These are phyloP conservation scores for Trichogramma evanescens DNA, from an alignment of 2,888 invertebrate species.

Conservation along the genomic window DNA sequence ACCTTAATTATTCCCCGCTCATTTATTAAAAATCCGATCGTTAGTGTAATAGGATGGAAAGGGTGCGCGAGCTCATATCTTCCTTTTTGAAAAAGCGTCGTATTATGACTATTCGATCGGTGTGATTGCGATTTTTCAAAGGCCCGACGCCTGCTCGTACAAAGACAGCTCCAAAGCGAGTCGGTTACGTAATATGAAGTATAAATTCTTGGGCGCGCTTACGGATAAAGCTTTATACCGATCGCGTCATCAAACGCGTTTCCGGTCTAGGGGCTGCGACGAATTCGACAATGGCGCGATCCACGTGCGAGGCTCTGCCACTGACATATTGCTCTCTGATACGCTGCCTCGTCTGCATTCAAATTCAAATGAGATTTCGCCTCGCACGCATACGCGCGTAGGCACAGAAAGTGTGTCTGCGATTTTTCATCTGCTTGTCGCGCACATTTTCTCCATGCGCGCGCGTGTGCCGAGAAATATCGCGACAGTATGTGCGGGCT, in stretches of 20 bases:
- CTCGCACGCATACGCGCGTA: slow-evolving; percentile 30
- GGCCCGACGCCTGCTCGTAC: neutral
- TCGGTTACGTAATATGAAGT: neutral
- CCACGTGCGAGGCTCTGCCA: slow-evolving; percentile 36
- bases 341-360: slow-evolving; percentile 36
- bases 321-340: slow-evolving; percentile 38
- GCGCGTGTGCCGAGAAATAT: too few relatives aligned
- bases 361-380: slow-evolving; percentile 46
- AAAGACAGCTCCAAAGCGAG: neutral
- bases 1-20: slow-evolving; percentile 5
- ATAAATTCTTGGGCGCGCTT: neutral
- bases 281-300: slow-evolving; percentile 4
- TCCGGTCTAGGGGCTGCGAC: slow-evolving; percentile 32
- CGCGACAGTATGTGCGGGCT: too few relatives aligned
- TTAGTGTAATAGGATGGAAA: too few relatives aligned
- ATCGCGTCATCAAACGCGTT: slow-evolving; percentile 13
- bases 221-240: neutral
- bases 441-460: too few relatives aligned
- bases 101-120: neutral
- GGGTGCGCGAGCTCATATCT: neutral
- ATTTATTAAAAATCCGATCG: too few relatives aligned
- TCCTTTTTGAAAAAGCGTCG: neutral
- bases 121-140: neutral
- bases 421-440: neutral
- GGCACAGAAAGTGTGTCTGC: slow-evolving; percentile 29